Percentiles rank a stretch among this genome's conserved stretches.
These are phyloP conservation scores for Psammodynastes pulverulentus DNA, from an alignment of 2,113 vertebrate genomes.

Conservation along the genomic window DNA sequence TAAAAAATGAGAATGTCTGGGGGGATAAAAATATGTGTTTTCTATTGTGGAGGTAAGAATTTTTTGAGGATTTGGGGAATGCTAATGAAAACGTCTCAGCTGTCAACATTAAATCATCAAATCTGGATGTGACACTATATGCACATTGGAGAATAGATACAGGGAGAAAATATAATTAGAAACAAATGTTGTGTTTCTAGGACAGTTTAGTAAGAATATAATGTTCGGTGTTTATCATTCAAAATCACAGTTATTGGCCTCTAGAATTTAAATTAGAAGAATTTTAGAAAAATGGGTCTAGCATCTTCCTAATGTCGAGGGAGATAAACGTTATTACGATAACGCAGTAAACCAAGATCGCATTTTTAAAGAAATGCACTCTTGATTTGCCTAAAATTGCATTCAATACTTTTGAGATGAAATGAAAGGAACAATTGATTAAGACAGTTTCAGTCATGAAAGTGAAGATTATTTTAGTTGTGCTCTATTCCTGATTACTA, in stretches of 20 bases:
- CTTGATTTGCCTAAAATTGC: not conserved
- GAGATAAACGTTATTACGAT: rapidly evolving
- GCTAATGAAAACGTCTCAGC: constrained; percentile 12
- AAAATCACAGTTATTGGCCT: constrained; percentile 44
- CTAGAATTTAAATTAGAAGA: not conserved
- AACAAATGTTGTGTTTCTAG: constrained; percentile 4
- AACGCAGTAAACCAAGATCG: not conserved
- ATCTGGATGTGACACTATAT: not conserved
- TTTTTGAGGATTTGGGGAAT: constrained; percentile 34
- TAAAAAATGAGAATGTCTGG: constrained; percentile 53
- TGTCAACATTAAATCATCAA: constrained; percentile 9
- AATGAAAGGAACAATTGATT: not conserved
- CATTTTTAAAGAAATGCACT: constrained; percentile 8
- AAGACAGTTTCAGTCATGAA: not conserved
- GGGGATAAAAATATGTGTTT: constrained; percentile 20
- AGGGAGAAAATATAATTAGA: not conserved
- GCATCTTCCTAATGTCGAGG: not conserved
- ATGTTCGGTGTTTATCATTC: constrained; percentile 22
- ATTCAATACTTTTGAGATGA: not conserved
- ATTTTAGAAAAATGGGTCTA: not conserved
- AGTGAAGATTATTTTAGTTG: not conserved
- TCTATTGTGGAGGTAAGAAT: constrained; percentile 52
- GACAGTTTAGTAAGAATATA: not conserved
- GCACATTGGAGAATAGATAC: not conserved
- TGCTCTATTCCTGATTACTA: not conserved